Base-by-base conservation (phyloP, 1,140 invertebrate genomes). In the Acromyrmex heyeri region DNA sequence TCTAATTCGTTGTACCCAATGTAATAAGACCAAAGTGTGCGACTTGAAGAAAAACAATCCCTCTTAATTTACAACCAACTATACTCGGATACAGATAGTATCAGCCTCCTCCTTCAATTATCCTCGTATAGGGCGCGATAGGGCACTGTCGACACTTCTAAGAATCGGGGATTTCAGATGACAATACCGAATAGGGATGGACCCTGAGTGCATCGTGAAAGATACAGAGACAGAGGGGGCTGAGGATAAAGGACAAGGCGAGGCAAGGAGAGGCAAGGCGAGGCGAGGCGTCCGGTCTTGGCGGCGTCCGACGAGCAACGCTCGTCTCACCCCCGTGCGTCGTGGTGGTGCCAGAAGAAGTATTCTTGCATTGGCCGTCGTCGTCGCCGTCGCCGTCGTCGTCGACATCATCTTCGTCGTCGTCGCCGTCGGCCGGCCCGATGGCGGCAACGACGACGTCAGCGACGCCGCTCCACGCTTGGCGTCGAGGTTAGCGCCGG, bases 401-500 rank as follows among this genome's bases (percentile, higher is more conserved):
- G 27, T 27, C 76, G 72, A n/a, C 85, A 44, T 16, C 77, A 50
- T 72, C 88, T 69, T 65, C 86, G 75, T 85, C 75, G 69, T 67
- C 79, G 73, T 85, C 88, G 73, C 78, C 77, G 83, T 79, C 78
- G 88, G 73, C 88, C 67, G 86, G 30, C 85, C 87, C 72, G 82
- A 27, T 75, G 69, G 69, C 75, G 83, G 83, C 78, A 87, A 69
- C 88, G 90, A 57, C 85, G 91, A 30, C 67, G 86, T 44, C 85
- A 87, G 59, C 76, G 90, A 64, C 91, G 91, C 85, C 90, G 87
- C 77, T 90, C 88, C 81, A 86, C 86, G 85, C 79, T 91, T 92
- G 91, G 91, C 91, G 91, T 92, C 91, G 90, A 91, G 69, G 90
- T 87, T 91, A 90, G 91, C 90, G 91, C 90, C 91, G 86, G 90